phyloP scores from a whole-genome alignment of 2,888 invertebrate species.

The Drosophila recens region DNA sequence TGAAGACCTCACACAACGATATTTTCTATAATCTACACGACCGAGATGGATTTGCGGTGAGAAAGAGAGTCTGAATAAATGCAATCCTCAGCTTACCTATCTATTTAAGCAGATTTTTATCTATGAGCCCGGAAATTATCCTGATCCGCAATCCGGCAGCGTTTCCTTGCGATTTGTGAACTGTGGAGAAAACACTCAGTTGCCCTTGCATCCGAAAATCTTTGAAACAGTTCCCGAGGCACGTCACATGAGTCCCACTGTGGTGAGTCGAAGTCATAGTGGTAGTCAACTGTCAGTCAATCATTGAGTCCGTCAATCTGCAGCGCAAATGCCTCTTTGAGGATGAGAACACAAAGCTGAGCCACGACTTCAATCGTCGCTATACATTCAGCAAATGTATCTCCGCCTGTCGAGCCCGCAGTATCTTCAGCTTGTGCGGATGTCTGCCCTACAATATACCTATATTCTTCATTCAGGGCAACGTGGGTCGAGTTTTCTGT shows the following conservation, averaged over 20 bases:
- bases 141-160: constrained; percentile 70
- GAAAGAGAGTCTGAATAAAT: background rate
- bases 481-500: constrained; percentile 66
- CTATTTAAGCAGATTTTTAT: constrained; percentile 45
- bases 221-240: constrained; percentile 70
- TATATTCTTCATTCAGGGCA: constrained; percentile 40
- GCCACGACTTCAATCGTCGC: constrained; percentile 75
- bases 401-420: constrained; percentile 86
- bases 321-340: constrained; percentile 87
- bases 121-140: constrained; percentile 60
- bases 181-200: constrained; percentile 43
- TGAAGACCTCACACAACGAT: constrained; percentile 87
- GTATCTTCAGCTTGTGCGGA: constrained; percentile 86
- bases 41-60: constrained; percentile 87
- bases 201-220: constrained; percentile 64
- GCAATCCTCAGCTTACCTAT: background rate
- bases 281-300: constrained; percentile 24
- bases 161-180: constrained; percentile 54
- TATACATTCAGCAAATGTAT: constrained; percentile 88
- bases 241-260: constrained; percentile 52
- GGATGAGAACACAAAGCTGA: constrained; percentile 84
- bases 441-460: constrained; percentile 87
- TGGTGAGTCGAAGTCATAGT: constrained; percentile 39
- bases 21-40: constrained; percentile 86
- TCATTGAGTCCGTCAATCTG: constrained; percentile 6